A percentile compares a stretch with the other conserved stretches of the same genome.
phyloP scores from a whole-genome alignment of 2,797 vertebrate species.

The Neosilurus mollespiculum region DNA sequence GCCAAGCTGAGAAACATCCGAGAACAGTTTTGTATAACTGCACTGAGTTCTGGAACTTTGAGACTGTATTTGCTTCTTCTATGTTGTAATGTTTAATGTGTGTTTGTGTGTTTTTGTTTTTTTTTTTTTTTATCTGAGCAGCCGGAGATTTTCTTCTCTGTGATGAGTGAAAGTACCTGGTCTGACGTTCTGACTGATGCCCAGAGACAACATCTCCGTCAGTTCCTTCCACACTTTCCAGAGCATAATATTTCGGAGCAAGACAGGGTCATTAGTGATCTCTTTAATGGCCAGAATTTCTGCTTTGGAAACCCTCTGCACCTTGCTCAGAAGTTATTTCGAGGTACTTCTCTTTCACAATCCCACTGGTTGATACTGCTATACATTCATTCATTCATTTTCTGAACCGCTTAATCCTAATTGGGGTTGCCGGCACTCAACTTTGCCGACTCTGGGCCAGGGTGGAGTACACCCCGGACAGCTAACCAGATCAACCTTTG shows the following conservation, averaged over 20 bases:
- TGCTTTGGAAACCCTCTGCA: conserved; percentile 92
- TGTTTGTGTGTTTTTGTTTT: background rate
- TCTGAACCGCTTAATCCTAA: too few relatives aligned
- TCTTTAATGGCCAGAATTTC: conserved; percentile 88
- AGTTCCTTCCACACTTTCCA: conserved; percentile 88
- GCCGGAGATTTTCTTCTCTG: conserved; percentile 95
- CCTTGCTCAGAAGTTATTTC: conserved; percentile 91
- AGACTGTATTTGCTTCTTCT: background rate
- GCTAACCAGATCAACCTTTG: too few relatives aligned
- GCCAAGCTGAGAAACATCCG: background rate
- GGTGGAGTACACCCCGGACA: too few relatives aligned
- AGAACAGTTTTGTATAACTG: background rate
- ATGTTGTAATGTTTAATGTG: background rate
- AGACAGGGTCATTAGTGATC: conserved; percentile 73
- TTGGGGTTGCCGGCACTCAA: too few relatives aligned
- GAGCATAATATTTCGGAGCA: conserved; percentile 79
- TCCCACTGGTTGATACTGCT: background rate
- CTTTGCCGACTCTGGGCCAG: too few relatives aligned
- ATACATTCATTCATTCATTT: background rate
- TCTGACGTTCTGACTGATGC: conserved; percentile 84
- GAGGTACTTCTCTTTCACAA: conserved; percentile 72
- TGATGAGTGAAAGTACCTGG: conserved; percentile 91
- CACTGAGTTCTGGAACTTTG: background rate
- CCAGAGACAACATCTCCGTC: conserved; percentile 86
- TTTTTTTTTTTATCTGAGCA: conserved; percentile 55